Base-by-base conservation (phyloP, 2,113 vertebrate genomes). In the Phylloscopus whistleri region DNA sequence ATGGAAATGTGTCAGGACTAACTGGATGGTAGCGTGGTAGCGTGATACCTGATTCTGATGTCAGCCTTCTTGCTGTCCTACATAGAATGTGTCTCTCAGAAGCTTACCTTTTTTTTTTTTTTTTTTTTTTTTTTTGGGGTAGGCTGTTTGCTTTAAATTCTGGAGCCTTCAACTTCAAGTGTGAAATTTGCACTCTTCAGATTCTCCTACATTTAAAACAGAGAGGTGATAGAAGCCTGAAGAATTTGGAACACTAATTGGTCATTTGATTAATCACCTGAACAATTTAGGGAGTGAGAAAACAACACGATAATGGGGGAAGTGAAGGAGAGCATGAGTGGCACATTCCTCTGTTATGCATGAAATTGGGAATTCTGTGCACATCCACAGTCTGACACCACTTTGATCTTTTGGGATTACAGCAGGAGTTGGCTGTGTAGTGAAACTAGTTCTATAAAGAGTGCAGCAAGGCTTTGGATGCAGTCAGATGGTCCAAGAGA, bases 341-440 rank as follows among this genome's bases (percentile, higher is more conserved):
- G 9, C 62, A 24, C 6, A 3, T 41, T 83, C 20, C 24, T 75
- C 27, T 2, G 0, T 79, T 56, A 37, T 9, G 7, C 1, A 2
- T 56, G 58, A 41, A 75, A 60, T 8, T 28, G 56, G 62, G 31
- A 78, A 68, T 91, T 82, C 69, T 81, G 14, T 44, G 69, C 28
- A 44, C 33, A 13, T 41, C 60, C 9, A 7, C 14, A 74, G 49
- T 43, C 49, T 64, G 70, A 67, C 28, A 79, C 21, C 17, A 6
- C 18, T 59, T 80, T 70, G 21, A 23, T n/a, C 19, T 60, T 84
- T 62, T 30, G 41, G 24, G n/a, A 58, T 88, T 60, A 41, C 33
- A 60, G 33, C 10, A 37, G 68, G 33, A 87, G 20, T 26, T 84
- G 59, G 20, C 28, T 52, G n/a, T 55, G 58, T 28, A 60, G 66